These are phyloP conservation scores for Poeciliopsis retropinna DNA, from an alignment of 2,113 vertebrate species.

Conservation along the genomic window DNA sequence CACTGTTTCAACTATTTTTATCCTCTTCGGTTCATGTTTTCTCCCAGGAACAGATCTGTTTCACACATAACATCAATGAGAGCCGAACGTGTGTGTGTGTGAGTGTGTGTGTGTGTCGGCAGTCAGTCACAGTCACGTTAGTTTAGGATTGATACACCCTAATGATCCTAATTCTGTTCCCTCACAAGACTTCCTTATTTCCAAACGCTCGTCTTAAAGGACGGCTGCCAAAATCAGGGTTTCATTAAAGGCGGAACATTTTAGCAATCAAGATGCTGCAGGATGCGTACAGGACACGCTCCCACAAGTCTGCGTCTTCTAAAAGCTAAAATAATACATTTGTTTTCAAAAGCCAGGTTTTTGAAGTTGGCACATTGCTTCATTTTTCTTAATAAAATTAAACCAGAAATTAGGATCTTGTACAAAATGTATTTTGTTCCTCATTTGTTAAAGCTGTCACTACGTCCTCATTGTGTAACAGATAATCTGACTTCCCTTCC, in stretches of 20 bases:
- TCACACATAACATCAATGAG: conserved; percentile 1
- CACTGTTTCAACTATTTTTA: conserved; percentile 17
- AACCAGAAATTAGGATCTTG: too few relatives aligned
- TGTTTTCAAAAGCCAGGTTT: background rate
- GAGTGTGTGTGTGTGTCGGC: background rate
- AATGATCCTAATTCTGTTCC: background rate
- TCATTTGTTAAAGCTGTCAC: too few relatives aligned
- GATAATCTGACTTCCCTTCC: too few relatives aligned
- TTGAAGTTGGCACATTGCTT: background rate
- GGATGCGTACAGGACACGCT: too few relatives aligned
- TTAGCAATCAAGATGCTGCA: too few relatives aligned
- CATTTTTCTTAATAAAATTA: background rate
- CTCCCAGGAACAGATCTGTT: conserved; percentile 45
- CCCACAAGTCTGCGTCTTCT: background rate
- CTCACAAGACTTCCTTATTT: background rate
- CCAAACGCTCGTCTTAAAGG: too few relatives aligned
- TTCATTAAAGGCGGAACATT: background rate
- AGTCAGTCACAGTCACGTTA: background rate
- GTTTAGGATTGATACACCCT: background rate
- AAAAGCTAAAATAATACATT: background rate
- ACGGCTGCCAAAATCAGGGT: background rate
- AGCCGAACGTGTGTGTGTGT: conserved; percentile 10
- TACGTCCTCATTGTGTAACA: too few relatives aligned
- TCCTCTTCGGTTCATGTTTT: conserved; percentile 18
- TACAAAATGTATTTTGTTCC: too few relatives aligned